phyloP scores from a whole-genome alignment of 2,888 invertebrate species.

The Standfussiana lucernea region DNA sequence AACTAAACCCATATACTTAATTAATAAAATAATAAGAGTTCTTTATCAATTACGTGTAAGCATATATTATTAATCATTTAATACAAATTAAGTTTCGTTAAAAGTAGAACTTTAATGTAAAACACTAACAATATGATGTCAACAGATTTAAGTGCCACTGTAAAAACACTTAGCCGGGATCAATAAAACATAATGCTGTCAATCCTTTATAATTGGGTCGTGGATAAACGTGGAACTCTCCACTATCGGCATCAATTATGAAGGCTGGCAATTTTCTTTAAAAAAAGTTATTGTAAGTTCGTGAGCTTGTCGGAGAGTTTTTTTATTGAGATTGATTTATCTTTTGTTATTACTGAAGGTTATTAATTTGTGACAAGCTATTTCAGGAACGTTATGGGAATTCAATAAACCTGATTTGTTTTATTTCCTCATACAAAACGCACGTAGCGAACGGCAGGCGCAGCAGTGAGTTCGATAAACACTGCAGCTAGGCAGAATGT shows the following conservation, averaged over 20 bases:
- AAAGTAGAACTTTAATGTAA: not conserved
- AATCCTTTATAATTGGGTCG: constrained; percentile 30
- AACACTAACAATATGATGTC: constrained; percentile 19
- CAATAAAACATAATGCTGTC: constrained; percentile 22
- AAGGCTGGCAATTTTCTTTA: constrained; percentile 20
- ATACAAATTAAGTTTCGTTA: not conserved
- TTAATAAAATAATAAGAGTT: not conserved
- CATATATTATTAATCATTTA: too few relatives aligned
- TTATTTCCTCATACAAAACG: too few relatives aligned
- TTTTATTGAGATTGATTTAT: constrained; percentile 44
- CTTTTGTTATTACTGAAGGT: constrained; percentile 2
- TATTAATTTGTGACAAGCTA: constrained; percentile 18
- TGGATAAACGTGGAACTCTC: constrained; percentile 5
- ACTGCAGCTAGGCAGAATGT: too few relatives aligned
- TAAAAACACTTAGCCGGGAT: constrained; percentile 33
- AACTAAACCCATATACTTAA: not conserved
- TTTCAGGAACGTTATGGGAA: too few relatives aligned
- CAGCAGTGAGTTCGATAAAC: too few relatives aligned
- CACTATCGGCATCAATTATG: constrained; percentile 44
- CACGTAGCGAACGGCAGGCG: too few relatives aligned
- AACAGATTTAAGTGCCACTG: constrained; percentile 1
- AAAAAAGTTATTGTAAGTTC: constrained; percentile 42
- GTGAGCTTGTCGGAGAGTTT: constrained; percentile 24
- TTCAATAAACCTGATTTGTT: too few relatives aligned
- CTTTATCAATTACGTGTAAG: not conserved